phyloP scores from a whole-genome alignment of 1,140 invertebrate species.

The Diploscapter pachys region DNA sequence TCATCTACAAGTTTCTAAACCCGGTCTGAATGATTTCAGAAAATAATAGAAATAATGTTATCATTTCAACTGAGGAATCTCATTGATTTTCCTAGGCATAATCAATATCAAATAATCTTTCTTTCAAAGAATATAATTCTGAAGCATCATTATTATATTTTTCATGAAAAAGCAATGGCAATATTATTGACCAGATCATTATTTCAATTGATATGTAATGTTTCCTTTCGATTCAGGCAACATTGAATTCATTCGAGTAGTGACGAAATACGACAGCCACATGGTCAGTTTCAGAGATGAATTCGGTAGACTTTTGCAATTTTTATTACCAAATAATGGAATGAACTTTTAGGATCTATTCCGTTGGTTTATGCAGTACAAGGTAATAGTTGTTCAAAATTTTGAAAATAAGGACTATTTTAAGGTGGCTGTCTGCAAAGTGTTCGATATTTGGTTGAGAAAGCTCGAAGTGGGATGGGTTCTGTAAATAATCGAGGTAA shows the following conservation, averaged over 20 bases:
- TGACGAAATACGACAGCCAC: slow-evolving; percentile 34
- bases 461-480: slow-evolving; percentile 24
- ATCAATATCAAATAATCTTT: too few relatives aligned
- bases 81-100: too few relatives aligned
- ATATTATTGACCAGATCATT: too few relatives aligned
- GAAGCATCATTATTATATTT: too few relatives aligned
- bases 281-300: slow-evolving; percentile 39
- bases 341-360: slow-evolving; percentile 33
- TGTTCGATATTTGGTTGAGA: slow-evolving; percentile 35
- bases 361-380: slow-evolving; percentile 38
- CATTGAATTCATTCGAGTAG: slow-evolving; percentile 33
- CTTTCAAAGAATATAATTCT: too few relatives aligned
- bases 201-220: too few relatives aligned
- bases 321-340: slow-evolving; percentile 1
- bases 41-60: slow-evolving; percentile 3
- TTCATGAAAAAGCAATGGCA: too few relatives aligned
- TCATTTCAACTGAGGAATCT: too few relatives aligned
- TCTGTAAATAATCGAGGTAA: slow-evolving; percentile 23
- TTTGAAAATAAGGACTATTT: too few relatives aligned
- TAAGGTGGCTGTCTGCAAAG: slow-evolving; percentile 26
- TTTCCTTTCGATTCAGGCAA: slow-evolving; percentile 24
- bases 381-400: not conserved
- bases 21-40: slow-evolving; percentile 7
- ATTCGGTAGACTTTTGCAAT: slow-evolving; percentile 24
- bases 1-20: slow-evolving; percentile 11